Evolutionary conservation across 2,797 vertebrate species (phyloP), one percentile per base, ranked within the genome.

Genomic region (Naso thynnoides): DNA sequence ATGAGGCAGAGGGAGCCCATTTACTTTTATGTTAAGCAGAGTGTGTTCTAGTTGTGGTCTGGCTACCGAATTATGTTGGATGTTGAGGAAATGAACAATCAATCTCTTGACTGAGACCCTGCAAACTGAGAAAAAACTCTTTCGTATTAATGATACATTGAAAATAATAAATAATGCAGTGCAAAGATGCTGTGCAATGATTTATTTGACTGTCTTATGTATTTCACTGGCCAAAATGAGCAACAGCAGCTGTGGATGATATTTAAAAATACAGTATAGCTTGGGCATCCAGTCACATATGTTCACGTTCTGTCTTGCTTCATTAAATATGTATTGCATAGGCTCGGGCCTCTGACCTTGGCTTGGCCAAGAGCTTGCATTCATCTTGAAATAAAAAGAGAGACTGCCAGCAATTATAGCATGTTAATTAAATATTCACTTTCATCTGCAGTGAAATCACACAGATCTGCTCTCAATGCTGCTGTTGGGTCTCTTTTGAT

Each of bases 401-500:
- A 95, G 95, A 95, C 94, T 95, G 95, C 92, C 93, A 92, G 95
- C 95, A 96, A 96, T 97, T 97, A 96, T 87, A 93, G 93, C 92
- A 90, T 90, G 94, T 95, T 97, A 97, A 97, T 97, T 96, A 95
- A 92, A 93, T 94, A 97, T 98, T 97, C 96, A 96, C 96, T 97
- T 97, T 97, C 93, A 97, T 96, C 93, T 86, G 47, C 27, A 24
- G 11, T 56, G 83, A 73, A 81, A 85, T 83, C 73, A 69, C 70
- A 76, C 70, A 73, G 76, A 73, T 85, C 73, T 83, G 71, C 78
- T 54, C 76, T 85, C 59, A 44, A 36, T 64, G 80, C 65, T 73
- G 77, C 79, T 58, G 67, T 54, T 79, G 77, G 57, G 59, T 77
- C 47, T 81, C 72, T 60, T 87, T 77, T 76, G 76, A 85, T 79